Base-by-base conservation (phyloP, 2,888 invertebrate species). In the Ennomos quercinarius region DNA sequence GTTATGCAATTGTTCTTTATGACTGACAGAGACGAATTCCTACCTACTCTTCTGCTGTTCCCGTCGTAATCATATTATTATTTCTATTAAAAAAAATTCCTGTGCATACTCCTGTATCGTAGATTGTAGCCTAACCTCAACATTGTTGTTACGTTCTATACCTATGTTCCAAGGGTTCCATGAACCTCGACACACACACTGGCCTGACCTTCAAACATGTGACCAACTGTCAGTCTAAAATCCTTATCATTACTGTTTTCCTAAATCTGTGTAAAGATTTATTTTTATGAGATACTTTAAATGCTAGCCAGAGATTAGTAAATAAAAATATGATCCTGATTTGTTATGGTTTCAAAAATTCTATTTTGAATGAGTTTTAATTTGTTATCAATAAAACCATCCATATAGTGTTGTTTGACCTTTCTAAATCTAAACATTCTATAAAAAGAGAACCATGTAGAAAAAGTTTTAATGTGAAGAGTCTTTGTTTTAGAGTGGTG, bases 171-270 rank as follows among this genome's bases (percentile, higher is more conserved):
- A 27, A 17, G 49, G 38, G 12, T 10, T 70, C 66, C 66, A 27
- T 27, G 27, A 27, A 67, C 66, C 66, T 64, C 62, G 68, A 71
- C 44, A 12, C 55, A n/a, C n/a, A n/a, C n/a, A 48, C 41, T 45
- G 45, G 11, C 27, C 50, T 85, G 90, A 90, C 91, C 91, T 91
- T 89, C 86, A 89, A 72, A 73, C 83, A 87, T 87, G 84, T 90
- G 87, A 91, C 85, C 78, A 80, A 64, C 70, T 78, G 77, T 78
- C 76, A 76, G 68, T 68, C 51, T 34, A 36, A 39, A 61, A 47
- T 52, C 64, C 66, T 72, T 73, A 75, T 72, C 77, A 71, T 47
- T 63, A 44, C n/a, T 54, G 38, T 38, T 35, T 45, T 47, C 38
- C 58, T 38, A 17, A 12, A 63, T 68, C 62, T 70, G 44, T 58